Evolutionary conservation across 2,888 invertebrate genomes (phyloP).

Genomic region (Epirrhoe alternata): DNA sequence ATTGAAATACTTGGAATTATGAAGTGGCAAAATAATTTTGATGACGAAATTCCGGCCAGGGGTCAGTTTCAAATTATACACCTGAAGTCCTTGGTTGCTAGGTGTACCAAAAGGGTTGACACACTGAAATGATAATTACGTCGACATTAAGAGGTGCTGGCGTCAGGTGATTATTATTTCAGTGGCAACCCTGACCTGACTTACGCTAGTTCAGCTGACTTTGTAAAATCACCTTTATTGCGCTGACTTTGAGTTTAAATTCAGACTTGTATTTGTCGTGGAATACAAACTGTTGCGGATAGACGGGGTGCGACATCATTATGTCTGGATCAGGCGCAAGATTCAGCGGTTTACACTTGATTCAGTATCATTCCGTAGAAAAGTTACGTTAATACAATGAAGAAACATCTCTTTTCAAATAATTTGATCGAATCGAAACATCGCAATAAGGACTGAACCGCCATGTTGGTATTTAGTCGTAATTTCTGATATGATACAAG

Average conservation of each 20-base stretch:
- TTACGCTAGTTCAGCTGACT: not conserved
- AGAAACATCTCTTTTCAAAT: too few relatives aligned
- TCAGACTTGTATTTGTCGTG: not conserved
- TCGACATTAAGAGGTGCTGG: conserved; percentile 43
- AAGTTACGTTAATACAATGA: too few relatives aligned
- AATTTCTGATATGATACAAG: too few relatives aligned
- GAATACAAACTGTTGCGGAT: too few relatives aligned
- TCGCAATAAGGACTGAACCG: too few relatives aligned
- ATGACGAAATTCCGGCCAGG: conserved; percentile 32
- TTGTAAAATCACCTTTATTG: conserved; percentile 18
- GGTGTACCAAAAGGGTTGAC: conserved; percentile 38
- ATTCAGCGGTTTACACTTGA: too few relatives aligned
- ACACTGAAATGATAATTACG: conserved; percentile 44
- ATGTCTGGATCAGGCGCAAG: too few relatives aligned
- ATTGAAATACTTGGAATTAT: conserved; percentile 7
- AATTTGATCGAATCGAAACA: too few relatives aligned
- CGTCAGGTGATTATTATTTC: conserved; percentile 57
- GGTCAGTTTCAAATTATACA: conserved; percentile 31
- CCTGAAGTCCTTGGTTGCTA: conserved; percentile 11
- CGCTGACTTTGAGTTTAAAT: conserved; percentile 2
- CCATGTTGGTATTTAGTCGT: too few relatives aligned
- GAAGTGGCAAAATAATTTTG: conserved; percentile 26
- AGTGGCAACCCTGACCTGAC: conserved; percentile 49
- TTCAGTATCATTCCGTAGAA: too few relatives aligned
- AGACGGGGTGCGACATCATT: too few relatives aligned